These are phyloP conservation scores for Distichodus sexfasciatus DNA, from an alignment of 2,797 vertebrate species.

Conservation along the genomic window DNA sequence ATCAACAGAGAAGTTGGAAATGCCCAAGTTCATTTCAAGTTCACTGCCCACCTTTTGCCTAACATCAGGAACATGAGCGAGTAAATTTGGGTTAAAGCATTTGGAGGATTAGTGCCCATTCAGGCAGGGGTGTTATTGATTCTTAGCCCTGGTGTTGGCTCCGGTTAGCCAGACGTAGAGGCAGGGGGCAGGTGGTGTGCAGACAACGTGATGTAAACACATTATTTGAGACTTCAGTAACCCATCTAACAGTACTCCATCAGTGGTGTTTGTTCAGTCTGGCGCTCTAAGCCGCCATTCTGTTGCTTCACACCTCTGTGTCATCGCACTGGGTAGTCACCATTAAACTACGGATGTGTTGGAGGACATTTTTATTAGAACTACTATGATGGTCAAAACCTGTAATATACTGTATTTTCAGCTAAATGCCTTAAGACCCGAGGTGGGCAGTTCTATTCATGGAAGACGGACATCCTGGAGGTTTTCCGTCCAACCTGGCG, in stretches of 20 bases:
- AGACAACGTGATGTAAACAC: slow-evolving; percentile 57
- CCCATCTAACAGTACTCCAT: slow-evolving; percentile 30
- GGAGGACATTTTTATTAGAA: no score
- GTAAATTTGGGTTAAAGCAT: slow-evolving; percentile 17
- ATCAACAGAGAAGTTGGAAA: slow-evolving; percentile 3
- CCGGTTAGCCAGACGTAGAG: slow-evolving; percentile 44
- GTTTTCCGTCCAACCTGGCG: no score
- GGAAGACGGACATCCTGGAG: no score
- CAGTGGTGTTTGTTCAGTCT: slow-evolving; percentile 41
- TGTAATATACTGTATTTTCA: no score
- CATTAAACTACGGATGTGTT: background rate
- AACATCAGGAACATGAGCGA: slow-evolving; percentile 4
- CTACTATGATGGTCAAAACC: no score
- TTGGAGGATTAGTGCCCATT: slow-evolving; percentile 28
- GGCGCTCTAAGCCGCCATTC: background rate
- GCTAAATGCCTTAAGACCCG: no score
- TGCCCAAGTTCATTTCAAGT: background rate
- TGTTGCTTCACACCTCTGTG: slow-evolving; percentile 4
- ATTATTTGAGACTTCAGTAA: slow-evolving; percentile 52
- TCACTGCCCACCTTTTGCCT: background rate
- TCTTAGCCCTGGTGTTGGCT: slow-evolving; percentile 54
- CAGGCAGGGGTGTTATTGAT: slow-evolving; percentile 46
- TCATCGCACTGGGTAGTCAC: background rate
- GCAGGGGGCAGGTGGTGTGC: slow-evolving; percentile 64
- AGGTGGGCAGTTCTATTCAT: no score